These are phyloP conservation scores for Mirounga angustirostris DNA, from an alignment of 2,113 vertebrate species.

Conservation along the genomic window DNA sequence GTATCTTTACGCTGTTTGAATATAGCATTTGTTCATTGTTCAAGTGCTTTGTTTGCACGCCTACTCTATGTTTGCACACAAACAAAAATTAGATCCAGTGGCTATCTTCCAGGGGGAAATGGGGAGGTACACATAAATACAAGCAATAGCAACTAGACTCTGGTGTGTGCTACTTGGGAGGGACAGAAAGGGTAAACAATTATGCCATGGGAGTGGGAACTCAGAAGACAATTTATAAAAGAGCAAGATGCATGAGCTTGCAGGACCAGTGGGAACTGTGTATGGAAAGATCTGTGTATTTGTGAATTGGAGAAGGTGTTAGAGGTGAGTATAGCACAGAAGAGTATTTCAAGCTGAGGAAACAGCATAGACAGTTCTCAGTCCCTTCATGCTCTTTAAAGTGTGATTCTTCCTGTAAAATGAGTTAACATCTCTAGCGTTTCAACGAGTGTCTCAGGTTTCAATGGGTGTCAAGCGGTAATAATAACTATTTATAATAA, in stretches of 20 bases:
- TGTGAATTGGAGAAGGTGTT: neutral
- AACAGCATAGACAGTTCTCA: neutral
- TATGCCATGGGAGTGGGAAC: neutral
- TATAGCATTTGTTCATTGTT: neutral
- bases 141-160: neutral
- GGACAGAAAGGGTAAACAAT: neutral
- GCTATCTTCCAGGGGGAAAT: neutral
- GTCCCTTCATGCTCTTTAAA: neutral
- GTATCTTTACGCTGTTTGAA: neutral
- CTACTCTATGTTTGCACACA: neutral
- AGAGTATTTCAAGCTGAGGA: neutral
- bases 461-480: neutral
- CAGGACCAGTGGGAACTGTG: rapidly evolving
- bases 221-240: neutral
- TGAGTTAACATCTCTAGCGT: neutral
- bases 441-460: neutral
- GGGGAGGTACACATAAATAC: neutral
- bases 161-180: neutral
- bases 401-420: neutral
- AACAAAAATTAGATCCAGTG: neutral
- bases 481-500: neutral
- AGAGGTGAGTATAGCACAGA: neutral
- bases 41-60: neutral
- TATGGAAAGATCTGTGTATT: neutral
- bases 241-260: neutral